Conservation (phyloP, 2,888 invertebrate genomes). For the Trichogramma evanescens region DNA sequence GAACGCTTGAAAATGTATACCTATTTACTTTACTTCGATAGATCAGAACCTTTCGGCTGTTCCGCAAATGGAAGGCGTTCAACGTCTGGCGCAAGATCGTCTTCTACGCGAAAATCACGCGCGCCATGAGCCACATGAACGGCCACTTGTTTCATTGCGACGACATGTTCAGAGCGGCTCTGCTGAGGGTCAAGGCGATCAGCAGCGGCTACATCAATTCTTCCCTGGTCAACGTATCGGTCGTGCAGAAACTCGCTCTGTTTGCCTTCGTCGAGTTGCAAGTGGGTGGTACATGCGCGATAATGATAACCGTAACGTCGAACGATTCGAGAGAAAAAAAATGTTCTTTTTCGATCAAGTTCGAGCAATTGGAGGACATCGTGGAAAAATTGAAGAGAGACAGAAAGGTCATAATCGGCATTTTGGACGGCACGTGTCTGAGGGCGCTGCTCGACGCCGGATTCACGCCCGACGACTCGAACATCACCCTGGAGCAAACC, state of each 20-base stretch:
- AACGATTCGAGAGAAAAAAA: no score
- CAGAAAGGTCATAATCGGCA: slow-evolving; percentile 52
- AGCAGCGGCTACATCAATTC: slow-evolving; percentile 58
- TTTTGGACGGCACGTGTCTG: slow-evolving; percentile 65
- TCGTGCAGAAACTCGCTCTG: slow-evolving; percentile 51
- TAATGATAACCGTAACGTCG: neutral
- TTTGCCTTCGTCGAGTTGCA: slow-evolving; percentile 68
- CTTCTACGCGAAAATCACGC: slow-evolving; percentile 59
- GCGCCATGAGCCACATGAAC: slow-evolving; percentile 55
- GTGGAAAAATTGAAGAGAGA: slow-evolving; percentile 47
- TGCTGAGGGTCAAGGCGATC: slow-evolving; percentile 65
- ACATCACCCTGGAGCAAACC: slow-evolving; percentile 42
- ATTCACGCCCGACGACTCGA: slow-evolving; percentile 70
- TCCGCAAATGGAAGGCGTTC: slow-evolving; percentile 73
- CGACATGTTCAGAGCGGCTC: slow-evolving; percentile 62
- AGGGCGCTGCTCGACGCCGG: slow-evolving; percentile 68
- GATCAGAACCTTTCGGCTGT: slow-evolving; percentile 63
- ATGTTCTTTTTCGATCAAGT: slow-evolving; percentile 34
- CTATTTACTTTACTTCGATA: slow-evolving; percentile 29
- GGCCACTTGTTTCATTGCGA: slow-evolving; percentile 70
- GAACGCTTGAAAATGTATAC: slow-evolving; percentile 3
- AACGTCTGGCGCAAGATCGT: slow-evolving; percentile 73
- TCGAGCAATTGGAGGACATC: slow-evolving; percentile 47
- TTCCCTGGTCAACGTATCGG: slow-evolving; percentile 56
- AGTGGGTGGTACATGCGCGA: slow-evolving; percentile 44